A percentile compares a stretch with the other conserved stretches of the same genome.
Conservation (phyloP, 2,113 vertebrate genomes). For the Oxyura jamaicensis region DNA sequence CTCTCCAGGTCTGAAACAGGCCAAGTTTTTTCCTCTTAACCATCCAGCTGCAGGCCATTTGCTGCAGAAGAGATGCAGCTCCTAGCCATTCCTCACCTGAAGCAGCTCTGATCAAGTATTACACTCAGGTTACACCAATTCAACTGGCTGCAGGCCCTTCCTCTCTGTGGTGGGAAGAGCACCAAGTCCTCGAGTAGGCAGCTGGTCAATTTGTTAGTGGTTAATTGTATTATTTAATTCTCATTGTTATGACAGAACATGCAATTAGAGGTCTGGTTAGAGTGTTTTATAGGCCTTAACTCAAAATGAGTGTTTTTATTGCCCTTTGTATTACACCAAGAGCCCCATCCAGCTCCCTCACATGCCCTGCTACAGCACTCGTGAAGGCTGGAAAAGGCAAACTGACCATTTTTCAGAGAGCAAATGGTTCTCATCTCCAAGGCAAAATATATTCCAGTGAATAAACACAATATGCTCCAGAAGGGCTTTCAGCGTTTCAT, state of each 20-base stretch:
- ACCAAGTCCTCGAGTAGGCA: neutral
- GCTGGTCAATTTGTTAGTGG: slow-evolving; percentile 6
- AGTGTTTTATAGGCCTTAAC: slow-evolving; percentile 11
- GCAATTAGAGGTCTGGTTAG: neutral
- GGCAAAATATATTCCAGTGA: slow-evolving; percentile 52
- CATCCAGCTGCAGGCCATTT: neutral
- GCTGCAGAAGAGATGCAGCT: neutral
- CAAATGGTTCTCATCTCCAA: slow-evolving; percentile 24
- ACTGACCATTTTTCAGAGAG: slow-evolving; percentile 5
- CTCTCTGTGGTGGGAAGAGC: neutral
- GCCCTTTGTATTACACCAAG: neutral
- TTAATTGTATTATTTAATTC: slow-evolving; percentile 24
- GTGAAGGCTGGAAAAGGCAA: neutral
- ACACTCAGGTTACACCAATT: neutral
- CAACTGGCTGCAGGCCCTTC: neutral
- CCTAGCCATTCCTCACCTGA: neutral
- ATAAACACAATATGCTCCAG: slow-evolving; percentile 44
- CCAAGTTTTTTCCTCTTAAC: neutral
- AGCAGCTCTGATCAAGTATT: neutral
- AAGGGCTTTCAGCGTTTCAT: neutral
- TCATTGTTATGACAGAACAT: neutral
- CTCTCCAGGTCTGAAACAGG: neutral
- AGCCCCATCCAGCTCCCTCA: neutral
- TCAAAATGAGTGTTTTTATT: slow-evolving; percentile 25
- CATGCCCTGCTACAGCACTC: neutral